A percentile compares a stretch with the other conserved stretches of the same genome.
Evolutionary conservation across 2,113 vertebrate species (phyloP).

Genomic region (Alligator mississippiensis): DNA sequence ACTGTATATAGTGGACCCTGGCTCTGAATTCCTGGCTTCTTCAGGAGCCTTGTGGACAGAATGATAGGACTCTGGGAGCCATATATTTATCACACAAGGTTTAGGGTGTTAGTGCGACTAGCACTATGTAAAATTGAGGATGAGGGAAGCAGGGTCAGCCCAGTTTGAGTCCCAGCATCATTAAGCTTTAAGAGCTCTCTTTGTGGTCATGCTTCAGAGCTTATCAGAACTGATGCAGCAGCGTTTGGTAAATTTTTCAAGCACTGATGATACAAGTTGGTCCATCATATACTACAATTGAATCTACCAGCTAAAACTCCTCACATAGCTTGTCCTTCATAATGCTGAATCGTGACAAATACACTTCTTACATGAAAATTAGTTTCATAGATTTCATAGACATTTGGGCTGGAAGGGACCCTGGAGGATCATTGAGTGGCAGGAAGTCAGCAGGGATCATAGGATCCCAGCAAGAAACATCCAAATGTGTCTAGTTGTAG

Average conservation of each 20-base stretch:
- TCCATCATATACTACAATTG: background rate
- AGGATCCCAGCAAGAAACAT: too few species aligned
- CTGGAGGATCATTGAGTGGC: too few species aligned
- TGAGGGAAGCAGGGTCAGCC: background rate
- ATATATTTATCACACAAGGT: background rate
- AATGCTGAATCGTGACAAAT: slow-evolving; percentile 38
- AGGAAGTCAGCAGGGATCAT: too few species aligned
- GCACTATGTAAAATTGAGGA: fast-evolving
- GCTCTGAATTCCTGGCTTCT: too few species aligned
- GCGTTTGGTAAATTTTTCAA: background rate
- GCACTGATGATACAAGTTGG: background rate
- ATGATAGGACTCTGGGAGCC: too few species aligned
- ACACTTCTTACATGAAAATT: background rate
- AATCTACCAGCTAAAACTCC: background rate
- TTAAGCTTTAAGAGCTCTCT: background rate
- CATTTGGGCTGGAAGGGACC: too few species aligned
- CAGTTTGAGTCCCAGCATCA: fast-evolving
- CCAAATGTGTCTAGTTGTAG: background rate
- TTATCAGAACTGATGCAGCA: background rate
- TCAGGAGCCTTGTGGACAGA: too few species aligned
- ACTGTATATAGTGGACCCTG: too few species aligned
- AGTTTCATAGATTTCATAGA: background rate
- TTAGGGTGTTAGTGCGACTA: background rate
- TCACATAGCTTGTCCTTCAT: fast-evolving
- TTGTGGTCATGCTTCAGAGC: background rate